Percentiles rank a stretch among this genome's conserved stretches.
phyloP scores from a whole-genome alignment of 2,113 vertebrate genomes.

The Hippopotamus amphibius region DNA sequence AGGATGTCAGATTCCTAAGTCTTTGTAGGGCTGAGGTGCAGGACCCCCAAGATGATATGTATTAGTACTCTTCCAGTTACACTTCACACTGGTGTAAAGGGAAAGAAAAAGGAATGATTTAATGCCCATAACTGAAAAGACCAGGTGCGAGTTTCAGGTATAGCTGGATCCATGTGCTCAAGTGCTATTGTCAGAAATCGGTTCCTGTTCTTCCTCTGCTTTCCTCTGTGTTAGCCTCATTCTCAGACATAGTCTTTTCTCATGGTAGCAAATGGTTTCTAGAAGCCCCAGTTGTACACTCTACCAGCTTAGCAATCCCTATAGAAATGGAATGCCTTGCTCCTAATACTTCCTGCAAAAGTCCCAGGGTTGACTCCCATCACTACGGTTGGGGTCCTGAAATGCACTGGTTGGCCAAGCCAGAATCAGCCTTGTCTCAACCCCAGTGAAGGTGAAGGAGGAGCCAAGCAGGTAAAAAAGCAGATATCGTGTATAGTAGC shows the following conservation, averaged over 20 bases:
- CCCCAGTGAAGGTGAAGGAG: no score
- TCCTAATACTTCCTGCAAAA: neutral
- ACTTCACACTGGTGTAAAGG: neutral
- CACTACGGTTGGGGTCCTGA: neutral
- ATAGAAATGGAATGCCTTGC: neutral
- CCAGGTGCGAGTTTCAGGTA: neutral
- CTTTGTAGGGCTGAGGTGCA: neutral
- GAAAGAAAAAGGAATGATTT: neutral
- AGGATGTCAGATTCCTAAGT: neutral
- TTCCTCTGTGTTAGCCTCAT: neutral
- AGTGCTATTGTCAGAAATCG: neutral
- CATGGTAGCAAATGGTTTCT: neutral
- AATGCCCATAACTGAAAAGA: neutral
- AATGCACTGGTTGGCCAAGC: neutral
- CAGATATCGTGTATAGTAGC: neutral
- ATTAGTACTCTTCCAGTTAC: neutral
- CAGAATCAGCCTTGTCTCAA: neutral
- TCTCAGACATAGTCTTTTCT: neutral
- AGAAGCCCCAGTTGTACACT: neutral
- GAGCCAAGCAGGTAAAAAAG: neutral
- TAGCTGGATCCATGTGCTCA: neutral
- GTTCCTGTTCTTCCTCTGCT: neutral
- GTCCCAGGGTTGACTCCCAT: neutral
- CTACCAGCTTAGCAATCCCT: neutral
- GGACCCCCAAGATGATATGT: neutral